Evolutionary conservation across 1,140 invertebrate species (phyloP).

Genomic region (Heliothis virescens): DNA sequence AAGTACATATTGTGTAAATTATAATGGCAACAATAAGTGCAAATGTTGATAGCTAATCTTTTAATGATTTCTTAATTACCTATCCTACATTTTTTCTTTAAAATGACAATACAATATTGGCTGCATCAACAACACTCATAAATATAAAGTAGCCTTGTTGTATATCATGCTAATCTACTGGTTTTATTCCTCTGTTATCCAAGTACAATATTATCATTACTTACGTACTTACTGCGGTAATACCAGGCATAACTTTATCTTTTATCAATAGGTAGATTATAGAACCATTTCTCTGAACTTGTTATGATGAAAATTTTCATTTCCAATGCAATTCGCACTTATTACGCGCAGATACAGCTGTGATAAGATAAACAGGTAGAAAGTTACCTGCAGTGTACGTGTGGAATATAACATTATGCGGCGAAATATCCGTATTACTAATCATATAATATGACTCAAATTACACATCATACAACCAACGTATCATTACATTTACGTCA

Average conservation of each 20-base stretch:
- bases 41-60: no score
- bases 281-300: slow-evolving; percentile 46
- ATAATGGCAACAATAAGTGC: no score
- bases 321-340: slow-evolving; percentile 44
- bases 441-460: slow-evolving; percentile 52
- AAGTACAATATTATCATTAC: slow-evolving; percentile 24
- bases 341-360: slow-evolving; percentile 39
- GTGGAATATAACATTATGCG: slow-evolving; percentile 27
- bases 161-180: not conserved
- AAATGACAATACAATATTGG: not conserved
- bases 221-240: slow-evolving; percentile 13
- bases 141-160: not conserved
- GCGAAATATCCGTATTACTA: slow-evolving; percentile 13
- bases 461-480: slow-evolving; percentile 51
- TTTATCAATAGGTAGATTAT: slow-evolving; percentile 46
- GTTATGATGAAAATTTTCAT: slow-evolving; percentile 37
- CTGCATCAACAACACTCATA: slow-evolving; percentile 6
- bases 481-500: slow-evolving; percentile 52
- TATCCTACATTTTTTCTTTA: no score
- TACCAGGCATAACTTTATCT: slow-evolving; percentile 33
- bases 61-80: no score
- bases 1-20: no score
- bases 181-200: slow-evolving; percentile 20
- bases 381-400: slow-evolving; percentile 45
- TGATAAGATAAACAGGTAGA: slow-evolving; percentile 53